phyloP scores from a whole-genome alignment of 2,113 vertebrate genomes.

The Edolisoma coerulescens region DNA sequence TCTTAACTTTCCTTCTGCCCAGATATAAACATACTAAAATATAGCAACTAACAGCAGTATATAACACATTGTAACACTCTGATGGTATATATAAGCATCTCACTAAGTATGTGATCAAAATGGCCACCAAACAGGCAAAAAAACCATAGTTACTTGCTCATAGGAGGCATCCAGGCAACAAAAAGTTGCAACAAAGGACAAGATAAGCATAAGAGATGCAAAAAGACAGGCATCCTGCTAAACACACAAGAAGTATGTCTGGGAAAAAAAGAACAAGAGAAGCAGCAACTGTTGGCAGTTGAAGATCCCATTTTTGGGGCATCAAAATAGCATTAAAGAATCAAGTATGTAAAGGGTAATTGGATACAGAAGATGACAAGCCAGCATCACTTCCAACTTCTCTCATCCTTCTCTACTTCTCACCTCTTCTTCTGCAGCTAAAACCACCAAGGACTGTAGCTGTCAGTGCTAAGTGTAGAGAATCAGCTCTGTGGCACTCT shows the following conservation, averaged over 20 bases:
- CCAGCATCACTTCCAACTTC: not conserved
- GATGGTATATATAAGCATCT: not conserved
- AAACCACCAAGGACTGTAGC: not conserved
- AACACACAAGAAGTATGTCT: not conserved
- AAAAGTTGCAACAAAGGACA: not conserved
- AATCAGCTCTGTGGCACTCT: not conserved
- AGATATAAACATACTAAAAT: not conserved
- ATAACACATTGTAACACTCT: not conserved
- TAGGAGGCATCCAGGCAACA: not conserved
- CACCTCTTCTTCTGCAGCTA: not conserved
- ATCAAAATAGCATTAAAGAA: not conserved
- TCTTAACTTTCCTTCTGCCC: not conserved
- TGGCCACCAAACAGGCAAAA: not conserved
- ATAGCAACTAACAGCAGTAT: not conserved
- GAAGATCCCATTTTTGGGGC: not conserved
- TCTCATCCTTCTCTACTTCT: not conserved
- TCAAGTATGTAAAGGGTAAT: not conserved
- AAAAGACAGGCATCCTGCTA: not conserved
- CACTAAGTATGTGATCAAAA: not conserved
- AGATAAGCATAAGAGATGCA: not conserved
- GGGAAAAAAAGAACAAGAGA: not conserved
- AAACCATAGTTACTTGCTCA: not conserved
- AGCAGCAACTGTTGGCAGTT: not conserved
- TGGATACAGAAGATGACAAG: not conserved
- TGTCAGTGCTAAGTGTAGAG: not conserved